Conservation (phyloP, 2,888 invertebrate genomes). For the Alloplasta piceator region DNA sequence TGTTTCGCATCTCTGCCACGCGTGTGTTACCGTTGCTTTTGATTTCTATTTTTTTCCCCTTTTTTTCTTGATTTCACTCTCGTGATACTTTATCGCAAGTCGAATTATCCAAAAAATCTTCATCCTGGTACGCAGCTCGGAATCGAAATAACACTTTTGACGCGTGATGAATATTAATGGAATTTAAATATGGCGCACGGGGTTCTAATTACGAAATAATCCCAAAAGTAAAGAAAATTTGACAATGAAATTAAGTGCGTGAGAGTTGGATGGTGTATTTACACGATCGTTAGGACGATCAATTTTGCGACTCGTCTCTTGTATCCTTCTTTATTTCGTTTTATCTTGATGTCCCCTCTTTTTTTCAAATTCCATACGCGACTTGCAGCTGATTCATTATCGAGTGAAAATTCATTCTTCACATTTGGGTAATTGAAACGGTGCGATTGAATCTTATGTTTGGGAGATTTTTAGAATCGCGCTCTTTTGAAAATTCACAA, state of each 20-base stretch:
- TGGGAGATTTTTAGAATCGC: not conserved
- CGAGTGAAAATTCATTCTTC: slow-evolving; percentile 5
- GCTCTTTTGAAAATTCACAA: not conserved
- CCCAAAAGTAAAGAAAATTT: slow-evolving; percentile 64
- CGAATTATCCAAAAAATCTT: slow-evolving; percentile 27
- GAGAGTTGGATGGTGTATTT: slow-evolving; percentile 45
- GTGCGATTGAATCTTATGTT: slow-evolving; percentile 3
- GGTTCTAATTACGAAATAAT: slow-evolving; percentile 25
- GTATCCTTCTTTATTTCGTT: slow-evolving; percentile 7
- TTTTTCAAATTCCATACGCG: not conserved
- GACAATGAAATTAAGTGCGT: slow-evolving; percentile 76
- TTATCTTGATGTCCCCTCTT: not conserved
- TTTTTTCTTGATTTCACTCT: not conserved
- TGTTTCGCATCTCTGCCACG: not conserved
- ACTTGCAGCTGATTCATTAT: not conserved
- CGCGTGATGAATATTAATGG: not conserved
- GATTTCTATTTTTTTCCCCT: not conserved
- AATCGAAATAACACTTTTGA: slow-evolving; percentile 10
- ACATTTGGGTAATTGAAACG: slow-evolving; percentile 4
- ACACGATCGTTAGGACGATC: slow-evolving; percentile 51
- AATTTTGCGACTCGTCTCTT: slow-evolving; percentile 26
- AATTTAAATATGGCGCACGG: slow-evolving; percentile 6
- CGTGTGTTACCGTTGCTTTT: too few species aligned
- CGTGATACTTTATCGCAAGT: slow-evolving; percentile 17
- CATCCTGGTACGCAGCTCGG: not conserved